Percentiles rank a stretch among this genome's conserved stretches.
Evolutionary conservation across 1,140 invertebrate genomes (phyloP).

Genomic region (Magallana angulata): DNA sequence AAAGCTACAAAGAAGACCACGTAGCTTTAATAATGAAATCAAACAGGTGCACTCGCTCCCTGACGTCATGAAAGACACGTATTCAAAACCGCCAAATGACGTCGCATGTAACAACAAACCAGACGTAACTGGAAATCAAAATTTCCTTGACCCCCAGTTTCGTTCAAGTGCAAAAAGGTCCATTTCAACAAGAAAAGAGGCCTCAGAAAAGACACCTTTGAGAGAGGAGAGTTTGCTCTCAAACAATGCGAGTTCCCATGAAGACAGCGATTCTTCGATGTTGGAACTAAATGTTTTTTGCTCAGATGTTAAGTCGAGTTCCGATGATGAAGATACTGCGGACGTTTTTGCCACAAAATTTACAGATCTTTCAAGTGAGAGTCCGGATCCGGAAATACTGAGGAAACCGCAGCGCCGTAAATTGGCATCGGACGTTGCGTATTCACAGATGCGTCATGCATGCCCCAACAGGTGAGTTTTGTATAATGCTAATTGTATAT

Average conservation of each 20-base stretch:
- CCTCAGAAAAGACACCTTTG: not conserved
- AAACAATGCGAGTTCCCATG: conserved; percentile 23
- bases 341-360: conserved; percentile 54
- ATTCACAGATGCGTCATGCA: not conserved
- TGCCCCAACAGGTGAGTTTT: not conserved
- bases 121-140: conserved; percentile 32
- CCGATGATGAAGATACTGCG: conserved; percentile 40
- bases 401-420: not conserved
- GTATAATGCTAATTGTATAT: no score
- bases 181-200: not conserved
- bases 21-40: conserved; percentile 47
- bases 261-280: conserved; percentile 23
- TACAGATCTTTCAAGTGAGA: conserved; percentile 45
- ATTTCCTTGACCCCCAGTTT: conserved; percentile 7
- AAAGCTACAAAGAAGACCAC: conserved; percentile 45
- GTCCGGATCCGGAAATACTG: not conserved
- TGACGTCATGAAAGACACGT: conserved; percentile 50
- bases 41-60: conserved; percentile 41
- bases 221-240: conserved; percentile 39
- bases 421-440: not conserved
- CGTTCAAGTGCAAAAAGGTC: conserved; percentile 24
- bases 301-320: conserved; percentile 16
- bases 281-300: conserved; percentile 13
- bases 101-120: not conserved
- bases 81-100: conserved; percentile 38